Evolutionary conservation across 2,797 vertebrate genomes (phyloP), one percentile per base, ranked within the genome.

Genomic region (Brotogeris chrysoptera): DNA sequence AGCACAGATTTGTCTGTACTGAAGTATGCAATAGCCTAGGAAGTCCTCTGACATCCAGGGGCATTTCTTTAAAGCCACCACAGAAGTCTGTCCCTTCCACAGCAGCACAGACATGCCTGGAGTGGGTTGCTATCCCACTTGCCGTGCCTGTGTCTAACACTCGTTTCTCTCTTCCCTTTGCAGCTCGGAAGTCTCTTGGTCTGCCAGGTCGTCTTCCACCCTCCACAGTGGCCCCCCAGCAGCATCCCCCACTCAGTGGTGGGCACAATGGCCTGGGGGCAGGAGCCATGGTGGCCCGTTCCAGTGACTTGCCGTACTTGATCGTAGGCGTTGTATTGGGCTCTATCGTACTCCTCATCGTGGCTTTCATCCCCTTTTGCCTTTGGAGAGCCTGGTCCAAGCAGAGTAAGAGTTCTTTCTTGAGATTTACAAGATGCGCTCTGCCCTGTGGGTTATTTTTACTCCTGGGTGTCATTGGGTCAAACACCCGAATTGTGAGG

Each of bases 311-410:
- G 88, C 99, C 99, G 0, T 99, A 99, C 96, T 98, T 99, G 96
- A 99, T 99, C 8, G 99, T 99, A 4, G 98, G 99, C 0, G 98
- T 99, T 8, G 99, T 99, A 66, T 97, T 99, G 80, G 99, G 99
- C 80, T 98, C 99, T 10, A 98, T 99, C 0, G 99, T 99, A 69
- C 99, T 99, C 94, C 98, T 99, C 97, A 99, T 99, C 0, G 99
- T 99, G 8, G 98, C 99, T 88, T 99, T 99, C 98, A 99, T 99
- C 96, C 99, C 99, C 23, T 99, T 99, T 97, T 99, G 99, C 92
- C 98, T 99, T 44, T 99, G 99, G 99, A 98, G 99, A 94, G 98
- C 99, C 39, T 99, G 99, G 99, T 98, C 99, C 95, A 99, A 99
- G 95, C 99, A 99, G 97, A 99, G 99, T 99, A 97, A 98, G 99